Conservation (phyloP, 2,888 invertebrate genomes). For the Drymonia ruficornis region DNA sequence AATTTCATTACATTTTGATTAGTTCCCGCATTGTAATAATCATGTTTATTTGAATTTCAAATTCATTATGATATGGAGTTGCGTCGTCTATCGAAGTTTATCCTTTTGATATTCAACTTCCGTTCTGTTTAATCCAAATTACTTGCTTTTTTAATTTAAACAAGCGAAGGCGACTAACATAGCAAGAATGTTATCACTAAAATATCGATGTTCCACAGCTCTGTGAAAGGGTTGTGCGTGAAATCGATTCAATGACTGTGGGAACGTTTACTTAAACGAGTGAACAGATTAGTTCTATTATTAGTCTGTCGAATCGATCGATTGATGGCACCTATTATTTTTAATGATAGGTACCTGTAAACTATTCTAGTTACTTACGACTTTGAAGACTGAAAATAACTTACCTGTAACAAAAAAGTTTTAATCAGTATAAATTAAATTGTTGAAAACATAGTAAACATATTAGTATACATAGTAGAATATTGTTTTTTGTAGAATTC, state of each 20-base stretch:
- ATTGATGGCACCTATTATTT: background rate
- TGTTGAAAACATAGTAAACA: too few species aligned
- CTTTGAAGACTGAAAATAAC: conserved; percentile 8
- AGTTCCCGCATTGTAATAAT: background rate
- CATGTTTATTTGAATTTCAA: background rate
- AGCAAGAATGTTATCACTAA: background rate
- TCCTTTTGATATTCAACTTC: too few species aligned
- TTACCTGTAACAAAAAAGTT: conserved; percentile 36
- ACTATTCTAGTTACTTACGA: background rate
- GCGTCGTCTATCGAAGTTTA: too few species aligned
- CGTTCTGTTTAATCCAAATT: too few species aligned
- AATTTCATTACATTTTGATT: background rate
- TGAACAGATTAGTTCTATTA: conserved; percentile 1
- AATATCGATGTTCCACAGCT: background rate
- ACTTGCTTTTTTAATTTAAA: background rate
- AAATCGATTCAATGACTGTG: conserved; percentile 6
- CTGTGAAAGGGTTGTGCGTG: background rate
- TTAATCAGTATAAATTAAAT: background rate
- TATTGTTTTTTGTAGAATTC: too few species aligned
- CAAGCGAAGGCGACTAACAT: background rate
- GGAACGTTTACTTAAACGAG: conserved; percentile 1
- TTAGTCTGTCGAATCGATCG: background rate
- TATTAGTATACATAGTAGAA: too few species aligned
- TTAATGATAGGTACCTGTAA: background rate
- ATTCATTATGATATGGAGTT: background rate